Conservation (phyloP, 2,888 invertebrate species). For the Pegoplata infirma region DNA sequence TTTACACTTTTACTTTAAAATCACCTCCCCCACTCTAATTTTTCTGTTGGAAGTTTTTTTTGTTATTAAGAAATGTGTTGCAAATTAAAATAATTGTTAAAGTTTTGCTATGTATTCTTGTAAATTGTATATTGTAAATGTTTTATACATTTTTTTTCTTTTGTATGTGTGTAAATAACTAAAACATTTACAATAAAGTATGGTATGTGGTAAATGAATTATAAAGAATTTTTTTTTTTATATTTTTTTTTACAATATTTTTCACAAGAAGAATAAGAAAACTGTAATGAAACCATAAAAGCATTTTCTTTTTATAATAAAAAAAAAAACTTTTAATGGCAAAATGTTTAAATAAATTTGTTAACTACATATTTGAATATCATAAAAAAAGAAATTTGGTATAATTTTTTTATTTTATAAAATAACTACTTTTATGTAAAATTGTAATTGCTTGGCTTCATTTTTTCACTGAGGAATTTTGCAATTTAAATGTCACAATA, state of each 20-base stretch:
- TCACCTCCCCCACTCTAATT: background rate
- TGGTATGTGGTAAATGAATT: background rate
- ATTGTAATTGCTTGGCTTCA: no score
- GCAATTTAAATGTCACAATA: no score
- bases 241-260: no score
- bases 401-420: no score
- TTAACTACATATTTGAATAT: no score
- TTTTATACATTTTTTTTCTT: background rate
- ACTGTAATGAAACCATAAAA: background rate
- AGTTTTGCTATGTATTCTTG: conserved; percentile 18
- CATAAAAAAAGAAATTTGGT: no score
- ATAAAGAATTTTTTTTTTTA: background rate
- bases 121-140: background rate
- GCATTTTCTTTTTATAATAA: no score
- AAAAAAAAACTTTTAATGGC: background rate
- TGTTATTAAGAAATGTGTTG: conserved; percentile 18
- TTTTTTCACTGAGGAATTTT: no score
- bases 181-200: background rate
- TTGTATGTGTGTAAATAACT: no score
- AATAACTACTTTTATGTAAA: no score
- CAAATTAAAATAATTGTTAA: conserved; percentile 45
- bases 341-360: no score
- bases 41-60: background rate
- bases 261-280: background rate
- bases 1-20: no score